Evolutionary conservation across 1,140 invertebrate genomes (phyloP).

Genomic region (Littorina saxatilis): DNA sequence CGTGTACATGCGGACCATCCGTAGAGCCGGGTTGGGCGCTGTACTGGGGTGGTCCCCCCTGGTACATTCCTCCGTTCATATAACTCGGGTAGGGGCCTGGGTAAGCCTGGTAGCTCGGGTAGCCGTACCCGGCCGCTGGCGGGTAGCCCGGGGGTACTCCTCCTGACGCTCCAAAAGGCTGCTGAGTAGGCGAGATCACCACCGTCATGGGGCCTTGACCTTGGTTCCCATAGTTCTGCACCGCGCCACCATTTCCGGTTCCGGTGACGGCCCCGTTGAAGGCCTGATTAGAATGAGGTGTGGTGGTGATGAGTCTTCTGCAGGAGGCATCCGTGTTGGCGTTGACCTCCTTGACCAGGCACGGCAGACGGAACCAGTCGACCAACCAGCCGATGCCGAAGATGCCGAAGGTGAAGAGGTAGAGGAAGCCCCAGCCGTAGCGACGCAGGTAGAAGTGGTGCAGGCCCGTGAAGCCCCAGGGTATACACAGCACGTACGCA

Average conservation of each 20-base stretch:
- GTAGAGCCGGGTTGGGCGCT: not conserved
- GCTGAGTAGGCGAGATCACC: not conserved
- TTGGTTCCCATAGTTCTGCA: too few species aligned
- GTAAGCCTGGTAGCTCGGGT: not conserved
- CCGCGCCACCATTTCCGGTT: not conserved
- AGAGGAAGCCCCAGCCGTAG: constrained; percentile 54
- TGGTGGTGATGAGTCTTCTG: not conserved
- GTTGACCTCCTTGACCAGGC: constrained; percentile 59
- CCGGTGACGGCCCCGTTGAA: not conserved
- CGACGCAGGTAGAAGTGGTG: constrained; percentile 51
- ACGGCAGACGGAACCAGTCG: constrained; percentile 62
- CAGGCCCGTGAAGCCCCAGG: constrained; percentile 48
- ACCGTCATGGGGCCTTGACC: not conserved
- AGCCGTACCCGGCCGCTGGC: not conserved
- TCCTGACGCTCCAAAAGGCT: not conserved
- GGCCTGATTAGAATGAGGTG: not conserved
- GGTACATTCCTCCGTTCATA: too few species aligned
- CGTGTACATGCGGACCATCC: too few species aligned
- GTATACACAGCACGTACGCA: constrained; percentile 52
- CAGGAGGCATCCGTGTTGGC: constrained; percentile 33
- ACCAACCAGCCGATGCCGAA: constrained; percentile 63
- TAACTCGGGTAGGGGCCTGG: constrained; percentile 14
- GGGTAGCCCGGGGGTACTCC: not conserved
- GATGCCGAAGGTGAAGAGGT: constrained; percentile 63
- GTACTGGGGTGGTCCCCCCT: not conserved